A percentile compares a stretch with the other conserved stretches of the same genome.
These are phyloP conservation scores for Pachyramphus minor DNA, from an alignment of 2,113 vertebrate species.

Conservation along the genomic window DNA sequence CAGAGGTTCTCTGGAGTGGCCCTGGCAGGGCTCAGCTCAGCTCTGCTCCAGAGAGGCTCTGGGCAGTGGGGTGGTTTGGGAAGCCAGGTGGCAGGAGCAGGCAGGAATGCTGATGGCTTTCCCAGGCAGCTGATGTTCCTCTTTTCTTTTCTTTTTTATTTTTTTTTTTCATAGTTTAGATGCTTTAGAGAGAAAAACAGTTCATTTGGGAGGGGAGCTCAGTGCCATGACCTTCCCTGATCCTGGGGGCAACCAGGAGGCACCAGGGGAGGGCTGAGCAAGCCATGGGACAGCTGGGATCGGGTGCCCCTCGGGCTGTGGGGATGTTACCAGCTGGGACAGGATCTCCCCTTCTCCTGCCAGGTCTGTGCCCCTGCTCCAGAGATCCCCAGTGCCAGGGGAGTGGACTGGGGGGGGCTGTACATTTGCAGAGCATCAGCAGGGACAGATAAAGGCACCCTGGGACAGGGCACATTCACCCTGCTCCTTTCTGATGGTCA, in stretches of 20 bases:
- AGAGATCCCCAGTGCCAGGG: background rate
- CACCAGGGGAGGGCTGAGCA: background rate
- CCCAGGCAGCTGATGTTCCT: conserved; percentile 59
- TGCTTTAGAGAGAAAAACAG: conserved; percentile 27
- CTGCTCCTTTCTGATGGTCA: background rate
- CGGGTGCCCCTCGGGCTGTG: background rate
- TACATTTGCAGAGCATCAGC: accelerated
- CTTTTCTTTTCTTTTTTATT: background rate
- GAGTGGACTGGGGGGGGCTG: background rate
- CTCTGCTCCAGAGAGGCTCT: background rate
- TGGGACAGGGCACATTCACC: accelerated
- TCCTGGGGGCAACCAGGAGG: background rate
- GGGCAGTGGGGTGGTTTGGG: background rate
- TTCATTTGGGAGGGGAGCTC: background rate
- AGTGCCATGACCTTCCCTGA: background rate
- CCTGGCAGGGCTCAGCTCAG: background rate
- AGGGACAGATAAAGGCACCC: background rate
- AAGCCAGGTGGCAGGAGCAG: background rate
- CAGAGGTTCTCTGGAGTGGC: background rate
- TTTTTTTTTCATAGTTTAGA: conserved; percentile 1
- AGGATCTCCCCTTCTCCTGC: background rate
- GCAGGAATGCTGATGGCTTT: conserved; percentile 58
- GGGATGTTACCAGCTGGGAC: background rate
- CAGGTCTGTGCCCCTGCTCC: background rate
- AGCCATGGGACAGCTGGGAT: background rate